Evolutionary conservation across 2,888 invertebrate species (phyloP).

Genomic region (Protodeltote pygarga): DNA sequence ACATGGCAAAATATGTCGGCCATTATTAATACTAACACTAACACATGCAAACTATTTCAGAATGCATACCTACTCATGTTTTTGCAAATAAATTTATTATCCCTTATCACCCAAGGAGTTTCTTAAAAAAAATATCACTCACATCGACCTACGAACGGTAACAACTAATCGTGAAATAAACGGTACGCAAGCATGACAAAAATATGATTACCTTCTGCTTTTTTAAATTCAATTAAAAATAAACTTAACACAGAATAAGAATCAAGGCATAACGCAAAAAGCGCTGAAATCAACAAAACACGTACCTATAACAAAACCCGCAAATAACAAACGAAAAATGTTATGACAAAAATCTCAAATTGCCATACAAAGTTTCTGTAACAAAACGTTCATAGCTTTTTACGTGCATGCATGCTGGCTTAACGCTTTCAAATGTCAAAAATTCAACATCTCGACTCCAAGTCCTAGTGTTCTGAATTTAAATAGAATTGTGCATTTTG

Average conservation of each 20-base stretch:
- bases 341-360: slow-evolving; percentile 33
- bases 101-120: too few species aligned
- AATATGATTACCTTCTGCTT: too few species aligned
- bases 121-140: too few species aligned
- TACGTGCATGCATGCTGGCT: slow-evolving; percentile 19
- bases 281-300: neutral
- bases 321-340: slow-evolving; percentile 20
- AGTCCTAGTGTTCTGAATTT: slow-evolving; percentile 45
- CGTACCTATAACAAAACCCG: slow-evolving; percentile 9
- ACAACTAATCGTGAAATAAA: too few species aligned
- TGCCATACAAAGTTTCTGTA: slow-evolving; percentile 25
- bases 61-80: too few species aligned
- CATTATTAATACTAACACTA: too few species aligned
- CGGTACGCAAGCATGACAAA: too few species aligned
- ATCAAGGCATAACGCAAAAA: neutral
- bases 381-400: slow-evolving; percentile 23
- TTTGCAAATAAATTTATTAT: too few species aligned
- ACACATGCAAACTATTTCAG: too few species aligned
- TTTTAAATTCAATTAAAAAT: slow-evolving; percentile 6
- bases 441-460: slow-evolving; percentile 40
- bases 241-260: slow-evolving; percentile 10
- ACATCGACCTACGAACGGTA: too few species aligned
- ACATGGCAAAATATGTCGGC: too few species aligned
- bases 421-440: slow-evolving; percentile 42
- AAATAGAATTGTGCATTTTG: slow-evolving; percentile 41